A percentile compares a stretch with the other conserved stretches of the same genome.
phyloP scores from a whole-genome alignment of 2,888 invertebrate genomes.

The Pandemis cinnamomeana region DNA sequence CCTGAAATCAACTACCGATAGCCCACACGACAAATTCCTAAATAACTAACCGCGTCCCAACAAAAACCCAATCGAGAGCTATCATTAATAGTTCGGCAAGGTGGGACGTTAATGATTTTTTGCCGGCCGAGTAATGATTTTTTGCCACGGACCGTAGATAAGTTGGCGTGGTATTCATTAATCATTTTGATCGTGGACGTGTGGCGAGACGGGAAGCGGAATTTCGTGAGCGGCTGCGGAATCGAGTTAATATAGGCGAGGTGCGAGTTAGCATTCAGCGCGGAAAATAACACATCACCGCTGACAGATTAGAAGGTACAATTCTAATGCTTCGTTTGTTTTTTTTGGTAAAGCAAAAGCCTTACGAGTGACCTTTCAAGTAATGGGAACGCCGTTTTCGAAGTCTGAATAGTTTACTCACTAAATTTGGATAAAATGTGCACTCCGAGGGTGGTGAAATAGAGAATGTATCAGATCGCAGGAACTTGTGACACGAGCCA shows the following conservation, averaged over 20 bases:
- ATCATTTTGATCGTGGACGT: slow-evolving; percentile 42
- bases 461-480: too few species aligned
- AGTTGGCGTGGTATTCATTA: slow-evolving; percentile 51
- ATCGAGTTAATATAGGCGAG: slow-evolving; percentile 28
- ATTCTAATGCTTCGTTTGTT: neutral
- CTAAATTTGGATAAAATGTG: too few species aligned
- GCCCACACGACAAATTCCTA: neutral
- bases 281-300: slow-evolving; percentile 29
- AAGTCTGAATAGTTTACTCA: too few species aligned
- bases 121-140: slow-evolving; percentile 55
- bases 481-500: too few species aligned
- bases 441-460: too few species aligned
- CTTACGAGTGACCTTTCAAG: too few species aligned
- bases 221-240: slow-evolving; percentile 23
- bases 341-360: neutral
- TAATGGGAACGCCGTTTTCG: too few species aligned
- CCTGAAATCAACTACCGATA: neutral
- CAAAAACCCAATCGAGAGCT: slow-evolving; percentile 27
- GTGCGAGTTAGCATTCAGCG: neutral
- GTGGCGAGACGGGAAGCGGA: slow-evolving; percentile 21
- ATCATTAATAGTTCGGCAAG: slow-evolving; percentile 43
- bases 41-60: neutral
- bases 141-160: slow-evolving; percentile 51
- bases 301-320: slow-evolving; percentile 2
- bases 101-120: slow-evolving; percentile 55